Evolutionary conservation across 2,888 invertebrate species (phyloP), one percentile per base, ranked within the genome.

Genomic region (Agrenia bidenticulata): DNA sequence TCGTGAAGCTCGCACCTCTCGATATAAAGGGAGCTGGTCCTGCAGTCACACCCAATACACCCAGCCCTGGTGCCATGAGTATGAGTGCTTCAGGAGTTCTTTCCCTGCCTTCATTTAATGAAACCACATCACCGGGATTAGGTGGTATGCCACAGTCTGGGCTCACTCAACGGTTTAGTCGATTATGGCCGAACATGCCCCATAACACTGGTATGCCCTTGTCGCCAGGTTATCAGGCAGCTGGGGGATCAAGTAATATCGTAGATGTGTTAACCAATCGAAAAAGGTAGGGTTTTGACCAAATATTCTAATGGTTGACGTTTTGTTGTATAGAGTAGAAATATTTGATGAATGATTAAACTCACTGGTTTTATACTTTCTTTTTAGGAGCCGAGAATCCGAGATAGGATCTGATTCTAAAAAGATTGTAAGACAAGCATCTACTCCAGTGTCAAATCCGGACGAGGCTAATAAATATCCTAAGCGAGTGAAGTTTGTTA

Each of bases 1-100:
- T 63, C 51, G 65, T 73, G 23, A 66, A 66, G n/a, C 55, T 73
- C 19, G 71, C 71, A 13, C 69, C 73, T 2, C 64, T 72, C 11
- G 71, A 71, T 27, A 62, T 59, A 26, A 59, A 63, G 41, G 55
- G 65, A 11, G 27, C 55, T 55, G 60, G 63, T 19, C 59, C 57
- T 17, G 54, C 61, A 2, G 32, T 54, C 21, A 54, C 17, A 15
- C 56, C 57, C 11, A 19, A 27, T 2, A 66, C 19, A 15, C 58
- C 45, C 13, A 19, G 58, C 15, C 57, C 63, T 13, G 57, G 53
- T 17, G 24, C 57, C 21, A 45, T 62, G 21, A 23, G 58, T 26
- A 41, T 49, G 19, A 61, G 56, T 19, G 50, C 59, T n/a, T 32
- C 59, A 24, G 53, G 50, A 13, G 49, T 41, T 13, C 32, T 32